These are phyloP conservation scores for Craterocephalus amniculus DNA, from an alignment of 2,797 vertebrate genomes.

Conservation along the genomic window DNA sequence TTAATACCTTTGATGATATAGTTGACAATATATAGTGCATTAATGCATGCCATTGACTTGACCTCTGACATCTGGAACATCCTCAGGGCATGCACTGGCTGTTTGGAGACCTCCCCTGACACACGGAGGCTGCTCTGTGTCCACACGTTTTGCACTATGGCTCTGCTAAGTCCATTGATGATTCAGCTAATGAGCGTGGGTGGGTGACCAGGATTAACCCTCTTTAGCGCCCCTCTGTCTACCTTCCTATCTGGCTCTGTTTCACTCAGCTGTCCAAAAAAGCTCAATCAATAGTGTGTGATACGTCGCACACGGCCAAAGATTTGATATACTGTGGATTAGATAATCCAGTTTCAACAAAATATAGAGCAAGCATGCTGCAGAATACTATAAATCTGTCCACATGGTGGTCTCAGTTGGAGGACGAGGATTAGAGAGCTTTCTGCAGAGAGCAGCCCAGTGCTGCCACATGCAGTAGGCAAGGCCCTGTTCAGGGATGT, in stretches of 20 bases:
- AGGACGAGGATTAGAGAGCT: conserved; percentile 33
- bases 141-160: conserved; percentile 83
- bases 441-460: conserved; percentile 44
- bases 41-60: conserved; percentile 89
- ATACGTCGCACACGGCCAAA: conserved; percentile 35
- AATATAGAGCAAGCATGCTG: neutral
- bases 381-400: neutral
- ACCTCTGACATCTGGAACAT: conserved; percentile 87
- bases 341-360: conserved; percentile 8
- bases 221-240: conserved; percentile 78
- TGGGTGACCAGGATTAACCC: conserved; percentile 87
- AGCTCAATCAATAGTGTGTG: conserved; percentile 64
- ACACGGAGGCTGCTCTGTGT: conserved; percentile 80
- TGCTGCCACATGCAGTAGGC: conserved; percentile 62
- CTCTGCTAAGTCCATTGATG: conserved; percentile 85
- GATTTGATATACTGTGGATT: conserved; percentile 26
- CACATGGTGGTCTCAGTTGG: conserved; percentile 41
- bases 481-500: conserved; percentile 46
- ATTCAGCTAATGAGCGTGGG: conserved; percentile 88
- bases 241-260: conserved; percentile 54
- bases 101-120: conserved; percentile 64
- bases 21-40: conserved; percentile 90
- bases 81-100: conserved; percentile 63
- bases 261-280: conserved; percentile 45
- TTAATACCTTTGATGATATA: conserved; percentile 79